Evolutionary conservation across 1,140 invertebrate species (phyloP), one percentile per base, ranked within the genome.

Genomic region (Drosophila varians): DNA sequence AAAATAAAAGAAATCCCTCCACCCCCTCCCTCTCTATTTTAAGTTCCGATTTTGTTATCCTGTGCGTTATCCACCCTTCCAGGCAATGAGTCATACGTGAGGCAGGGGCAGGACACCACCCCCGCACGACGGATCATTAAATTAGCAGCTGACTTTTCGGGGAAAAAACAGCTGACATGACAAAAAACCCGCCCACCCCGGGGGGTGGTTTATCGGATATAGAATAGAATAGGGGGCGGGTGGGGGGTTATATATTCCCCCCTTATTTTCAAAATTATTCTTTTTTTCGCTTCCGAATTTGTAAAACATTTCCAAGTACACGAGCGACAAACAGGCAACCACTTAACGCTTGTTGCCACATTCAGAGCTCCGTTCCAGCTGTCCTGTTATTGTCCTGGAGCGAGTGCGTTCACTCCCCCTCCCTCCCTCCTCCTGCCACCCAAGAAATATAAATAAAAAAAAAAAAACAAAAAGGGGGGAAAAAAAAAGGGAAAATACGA

Each of bases 301-400:
- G 77, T 82, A 77, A 77, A 82, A 73, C 77, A 82, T 82, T 82
- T 82, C 56, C 65, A 76, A 82, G 75, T 58, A 78, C 75, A 78
- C 65, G 55, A 77, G 77, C 71, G 66, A 80, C 77, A 66, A 82
- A 82, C 77, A 77, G 62, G 77, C 72, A 80, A 80, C 66, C 77
- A 82, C 77, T 82, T 82, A 82, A 82, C 77, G 77, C 43, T 82
- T 82, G 77, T 82, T 82, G 77, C 77, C 77, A 82, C 77, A 58
- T 77, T 80, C 77, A 77, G 36, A 38, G 75, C 66, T 57, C 60
- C 75, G 79, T 80, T 80, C 77, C 74, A 62, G 72, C 72, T 71
- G 58, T 80, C 77, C 60, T 68, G 77, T 52, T 31, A 31, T 57
- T 53, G 54, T 71, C 65, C 72, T 68, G 72, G 51, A 82, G n/a